Percentiles rank a stretch among this genome's conserved stretches.
Conservation (phyloP, 2,888 invertebrate species). For the Eupsilia transversa region DNA sequence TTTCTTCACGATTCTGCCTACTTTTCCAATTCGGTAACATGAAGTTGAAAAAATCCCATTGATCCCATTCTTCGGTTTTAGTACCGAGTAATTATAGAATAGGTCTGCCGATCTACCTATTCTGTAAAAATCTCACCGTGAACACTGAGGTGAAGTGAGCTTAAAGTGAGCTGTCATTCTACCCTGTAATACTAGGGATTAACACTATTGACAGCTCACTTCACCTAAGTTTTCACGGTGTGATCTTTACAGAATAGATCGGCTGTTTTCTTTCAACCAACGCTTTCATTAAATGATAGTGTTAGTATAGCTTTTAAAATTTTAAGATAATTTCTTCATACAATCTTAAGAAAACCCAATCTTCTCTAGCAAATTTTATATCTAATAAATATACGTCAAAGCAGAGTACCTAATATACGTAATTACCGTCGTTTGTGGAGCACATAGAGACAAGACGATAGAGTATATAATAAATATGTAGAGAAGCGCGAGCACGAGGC, state of each 20-base stretch:
- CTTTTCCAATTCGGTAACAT: neutral
- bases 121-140: too few relatives aligned
- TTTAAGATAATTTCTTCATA: neutral
- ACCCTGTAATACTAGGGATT: too few relatives aligned
- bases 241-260: too few relatives aligned
- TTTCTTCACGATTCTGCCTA: neutral
- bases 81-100: neutral
- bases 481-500: slow-evolving; percentile 76
- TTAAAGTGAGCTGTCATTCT: too few relatives aligned
- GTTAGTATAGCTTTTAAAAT: neutral
- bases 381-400: slow-evolving; percentile 59
- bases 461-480: slow-evolving; percentile 80
- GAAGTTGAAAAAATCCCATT: neutral
- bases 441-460: slow-evolving; percentile 67
- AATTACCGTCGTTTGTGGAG: slow-evolving; percentile 67
- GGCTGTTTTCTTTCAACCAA: neutral
- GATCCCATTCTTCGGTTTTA: neutral
- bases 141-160: too few relatives aligned
- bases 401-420: slow-evolving; percentile 61
- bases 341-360: slow-evolving; percentile 3
- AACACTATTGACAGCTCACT: too few relatives aligned
- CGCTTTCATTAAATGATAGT: neutral
- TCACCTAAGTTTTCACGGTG: too few relatives aligned
- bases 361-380: slow-evolving; percentile 25
- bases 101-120: too few relatives aligned